Percentiles rank a stretch among this genome's conserved stretches.
phyloP scores from a whole-genome alignment of 2,888 invertebrate species.

The Cephus pulcher region DNA sequence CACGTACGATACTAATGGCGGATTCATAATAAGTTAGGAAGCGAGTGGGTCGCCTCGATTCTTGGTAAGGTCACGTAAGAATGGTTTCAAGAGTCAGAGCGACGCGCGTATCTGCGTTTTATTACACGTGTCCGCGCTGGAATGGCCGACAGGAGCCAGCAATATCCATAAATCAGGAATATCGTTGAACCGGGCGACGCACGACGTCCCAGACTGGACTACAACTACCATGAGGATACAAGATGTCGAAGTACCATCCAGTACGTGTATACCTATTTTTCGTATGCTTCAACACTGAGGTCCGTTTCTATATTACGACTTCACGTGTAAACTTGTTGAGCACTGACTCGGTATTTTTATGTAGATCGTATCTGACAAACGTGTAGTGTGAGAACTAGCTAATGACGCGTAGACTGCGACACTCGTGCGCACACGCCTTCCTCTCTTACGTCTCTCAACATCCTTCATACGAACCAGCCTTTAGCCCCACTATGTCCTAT shows the following conservation, averaged over 20 bases:
- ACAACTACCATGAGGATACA: neutral
- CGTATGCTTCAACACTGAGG: neutral
- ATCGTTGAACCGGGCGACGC: constrained; percentile 46
- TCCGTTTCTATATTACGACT: constrained; percentile 25
- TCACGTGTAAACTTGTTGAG: constrained; percentile 16
- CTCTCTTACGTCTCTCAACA: neutral
- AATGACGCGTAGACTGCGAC: constrained; percentile 39
- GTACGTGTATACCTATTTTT: neutral
- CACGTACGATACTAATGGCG: neutral
- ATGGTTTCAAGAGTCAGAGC: constrained; percentile 24
- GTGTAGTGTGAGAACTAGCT: constrained; percentile 61
- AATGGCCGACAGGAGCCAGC: constrained; percentile 15
- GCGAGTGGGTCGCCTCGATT: constrained; percentile 21
- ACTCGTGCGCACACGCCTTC: constrained; percentile 3
- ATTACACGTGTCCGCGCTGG: constrained; percentile 44
- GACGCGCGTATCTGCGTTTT: constrained; percentile 49
- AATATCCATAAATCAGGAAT: constrained; percentile 59
- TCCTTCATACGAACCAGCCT: neutral
- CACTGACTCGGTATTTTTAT: constrained; percentile 12
- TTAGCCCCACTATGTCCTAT: neutral
- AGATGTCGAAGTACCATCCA: neutral
- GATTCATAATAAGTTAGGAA: neutral
- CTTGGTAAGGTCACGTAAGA: constrained; percentile 42
- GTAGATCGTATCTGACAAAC: constrained; percentile 57
- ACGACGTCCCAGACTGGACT: neutral